These are phyloP conservation scores for Osedax fenrisi DNA, from an alignment of 2,888 invertebrate species.

Conservation along the genomic window DNA sequence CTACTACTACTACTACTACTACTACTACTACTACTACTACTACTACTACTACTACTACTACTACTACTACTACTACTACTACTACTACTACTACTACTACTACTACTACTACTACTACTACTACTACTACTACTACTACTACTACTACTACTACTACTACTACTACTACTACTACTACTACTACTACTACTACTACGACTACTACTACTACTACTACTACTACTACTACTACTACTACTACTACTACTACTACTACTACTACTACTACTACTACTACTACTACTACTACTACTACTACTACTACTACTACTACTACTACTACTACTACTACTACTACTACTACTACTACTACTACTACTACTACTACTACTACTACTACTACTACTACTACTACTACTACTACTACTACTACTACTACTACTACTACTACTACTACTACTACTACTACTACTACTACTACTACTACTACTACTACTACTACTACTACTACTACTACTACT, in stretches of 20 bases:
- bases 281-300: slow-evolving; percentile 4
- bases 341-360: slow-evolving; percentile 4
- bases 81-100: neutral
- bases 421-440: slow-evolving; percentile 4
- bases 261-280: slow-evolving; percentile 4
- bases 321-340: slow-evolving; percentile 10
- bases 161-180: slow-evolving; percentile 4
- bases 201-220: too few species aligned
- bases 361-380: slow-evolving; percentile 4
- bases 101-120: slow-evolving; percentile 10
- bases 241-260: slow-evolving; percentile 4
- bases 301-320: slow-evolving; percentile 7
- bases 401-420: slow-evolving; percentile 4
- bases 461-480: slow-evolving; percentile 7
- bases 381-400: slow-evolving; percentile 7
- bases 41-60: too few species aligned
- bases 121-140: slow-evolving; percentile 10
- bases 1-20: too few species aligned
- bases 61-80: too few species aligned
- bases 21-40: too few species aligned
- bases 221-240: neutral
- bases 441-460: slow-evolving; percentile 10
- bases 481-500: slow-evolving; percentile 7
- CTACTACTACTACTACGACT: too few species aligned
- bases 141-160: slow-evolving; percentile 7